Base-by-base conservation (phyloP, 2,888 invertebrate species). In the Lagria hirta region DNA sequence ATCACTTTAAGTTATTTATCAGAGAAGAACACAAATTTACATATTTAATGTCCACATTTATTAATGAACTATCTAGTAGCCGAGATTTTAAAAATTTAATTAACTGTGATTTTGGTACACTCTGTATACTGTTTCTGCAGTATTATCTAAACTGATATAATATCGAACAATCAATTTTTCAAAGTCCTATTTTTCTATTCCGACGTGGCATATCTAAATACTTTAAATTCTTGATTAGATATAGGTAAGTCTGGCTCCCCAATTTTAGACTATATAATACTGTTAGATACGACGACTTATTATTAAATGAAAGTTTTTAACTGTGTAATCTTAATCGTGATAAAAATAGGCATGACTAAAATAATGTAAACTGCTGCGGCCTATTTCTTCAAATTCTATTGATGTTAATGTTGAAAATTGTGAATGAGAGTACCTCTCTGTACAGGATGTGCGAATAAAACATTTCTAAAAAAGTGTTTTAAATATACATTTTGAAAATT, bases 391-490 rank as follows among this genome's bases (percentile, higher is more conserved):
- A 36, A 30, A 46, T 30, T 36, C 20, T 34, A 22, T 46, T 37
- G 47, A 37, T 47, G 47, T 47, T 47, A 15, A 36, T 37, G 42
- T 44, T 44, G 44, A 44, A 42, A 37, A 42, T 33, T 24, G 40
- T 43, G 33, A n/a, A n/a, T n/a, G n/a, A n/a, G n/a, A 44, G 36
- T 42, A 47, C 36, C 42, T 42, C 29, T 14, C 30, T 37, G 33
- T 29, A 10, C n/a, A n/a, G n/a, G n/a, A n/a, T n/a, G n/a, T n/a
- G n/a, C n/a, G n/a, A n/a, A n/a, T n/a, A n/a, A n/a, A n/a, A n/a
- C n/a, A n/a, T n/a, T n/a, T n/a, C n/a, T n/a, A n/a, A n/a, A n/a
- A n/a, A n/a, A n/a, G n/a, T n/a, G n/a, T n/a, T n/a, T n/a, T n/a
- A n/a, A n/a, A n/a, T n/a, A n/a, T n/a, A n/a, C n/a, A n/a, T n/a